phyloP scores from a whole-genome alignment of 2,113 vertebrate genomes.

The Erpornis zantholeuca region DNA sequence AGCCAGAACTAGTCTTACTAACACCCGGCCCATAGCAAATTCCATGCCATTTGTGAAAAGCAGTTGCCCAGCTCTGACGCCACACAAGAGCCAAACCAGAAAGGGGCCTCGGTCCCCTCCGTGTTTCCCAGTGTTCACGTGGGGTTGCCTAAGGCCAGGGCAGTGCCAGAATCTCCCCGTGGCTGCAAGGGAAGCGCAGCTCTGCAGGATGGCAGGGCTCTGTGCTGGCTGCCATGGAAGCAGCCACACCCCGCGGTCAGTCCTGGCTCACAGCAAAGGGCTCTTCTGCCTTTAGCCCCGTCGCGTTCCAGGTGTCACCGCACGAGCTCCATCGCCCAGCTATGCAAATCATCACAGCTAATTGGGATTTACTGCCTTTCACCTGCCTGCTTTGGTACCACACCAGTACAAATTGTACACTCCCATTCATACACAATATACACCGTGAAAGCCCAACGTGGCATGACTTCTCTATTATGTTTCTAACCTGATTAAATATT shows the following conservation, averaged over 20 bases:
- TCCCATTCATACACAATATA: background rate
- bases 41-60: accelerated
- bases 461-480: background rate
- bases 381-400: background rate
- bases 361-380: background rate
- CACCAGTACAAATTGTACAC: background rate
- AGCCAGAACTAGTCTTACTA: background rate
- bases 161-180: background rate
- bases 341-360: background rate
- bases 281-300: background rate
- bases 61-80: background rate
- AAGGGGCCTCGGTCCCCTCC: background rate
- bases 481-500: background rate
- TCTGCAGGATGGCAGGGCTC: background rate
- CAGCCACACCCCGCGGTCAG: background rate
- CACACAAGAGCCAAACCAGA: background rate
- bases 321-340: background rate
- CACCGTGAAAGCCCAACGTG: accelerated
- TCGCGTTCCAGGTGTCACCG: background rate
- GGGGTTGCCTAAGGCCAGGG: background rate
- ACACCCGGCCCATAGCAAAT: background rate
- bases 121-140: accelerated
- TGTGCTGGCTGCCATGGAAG: background rate
- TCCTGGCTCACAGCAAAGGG: background rate
- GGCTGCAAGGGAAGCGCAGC: background rate